Evolutionary conservation across 2,797 vertebrate species (phyloP).

Genomic region (Xenentodon cancila): DNA sequence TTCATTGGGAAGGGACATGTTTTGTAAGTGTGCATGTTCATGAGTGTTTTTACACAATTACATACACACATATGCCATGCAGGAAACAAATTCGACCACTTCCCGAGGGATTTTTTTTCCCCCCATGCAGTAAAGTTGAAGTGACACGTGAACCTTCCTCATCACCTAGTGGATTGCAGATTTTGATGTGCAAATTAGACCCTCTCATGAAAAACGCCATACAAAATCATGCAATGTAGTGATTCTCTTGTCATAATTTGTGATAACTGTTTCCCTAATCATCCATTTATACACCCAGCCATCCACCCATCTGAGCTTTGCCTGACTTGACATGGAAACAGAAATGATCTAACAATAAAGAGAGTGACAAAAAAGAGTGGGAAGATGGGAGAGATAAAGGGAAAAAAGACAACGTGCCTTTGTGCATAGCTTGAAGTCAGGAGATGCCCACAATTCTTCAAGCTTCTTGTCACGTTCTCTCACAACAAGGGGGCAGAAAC

Average conservation of each 20-base stretch:
- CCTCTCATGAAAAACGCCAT: conserved; percentile 42
- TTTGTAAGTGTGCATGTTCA: not conserved
- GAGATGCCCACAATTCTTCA: conserved; percentile 47
- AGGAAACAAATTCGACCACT: conserved; percentile 4
- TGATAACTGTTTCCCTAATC: conserved; percentile 59
- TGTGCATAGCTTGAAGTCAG: conserved; percentile 25
- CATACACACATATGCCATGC: not conserved
- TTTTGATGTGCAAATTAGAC: conserved; percentile 46
- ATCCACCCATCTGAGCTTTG: conserved; percentile 34
- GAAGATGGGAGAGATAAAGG: not conserved
- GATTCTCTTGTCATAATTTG: conserved; percentile 50
- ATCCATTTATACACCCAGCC: not conserved
- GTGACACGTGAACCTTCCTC: conserved; percentile 49
- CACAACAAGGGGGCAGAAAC: conserved; percentile 39
- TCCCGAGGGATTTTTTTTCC: conserved; percentile 17
- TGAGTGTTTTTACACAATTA: conserved; percentile 26
- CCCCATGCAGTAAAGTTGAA: conserved; percentile 22
- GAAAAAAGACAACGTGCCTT: conserved; percentile 24
- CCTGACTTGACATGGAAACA: conserved; percentile 49
- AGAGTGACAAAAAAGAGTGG: conserved; percentile 16
- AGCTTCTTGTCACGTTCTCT: conserved; percentile 55
- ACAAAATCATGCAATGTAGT: conserved; percentile 45
- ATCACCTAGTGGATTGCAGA: conserved; percentile 54
- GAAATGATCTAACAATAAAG: conserved; percentile 51
- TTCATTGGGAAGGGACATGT: conserved; percentile 19